Evolutionary conservation across 2,113 vertebrate genomes (phyloP), one percentile per base, ranked within the genome.

Genomic region (Lonchura striata): DNA sequence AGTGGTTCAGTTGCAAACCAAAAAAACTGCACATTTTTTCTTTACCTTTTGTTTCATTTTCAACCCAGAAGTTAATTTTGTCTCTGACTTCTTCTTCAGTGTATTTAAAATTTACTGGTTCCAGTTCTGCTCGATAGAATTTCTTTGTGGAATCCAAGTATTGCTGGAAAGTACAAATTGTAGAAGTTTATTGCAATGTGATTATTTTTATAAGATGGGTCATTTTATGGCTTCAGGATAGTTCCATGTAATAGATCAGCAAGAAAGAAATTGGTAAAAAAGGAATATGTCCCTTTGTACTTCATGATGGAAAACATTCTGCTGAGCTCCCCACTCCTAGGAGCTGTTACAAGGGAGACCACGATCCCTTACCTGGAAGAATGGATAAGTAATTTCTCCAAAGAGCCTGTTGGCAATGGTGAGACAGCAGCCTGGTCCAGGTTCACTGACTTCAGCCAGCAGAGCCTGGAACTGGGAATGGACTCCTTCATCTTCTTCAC

Each of bases 51-150:
- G 98, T 98, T 82, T 97, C 95, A 71, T 77, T 93, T 96, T 97
- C 97, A 91, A 98, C 97, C 98, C 98, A 98, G 81, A 97, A 66
- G 70, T 98, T 98, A 71, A 98, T 98, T 41, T 78, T 65, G 52
- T 95, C 77, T 70, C 97, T 97, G 15, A 96, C 91, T 91, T 97
- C 95, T 90, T 98, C 97, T 24, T 94, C 76, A 42, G 98, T 97
- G 23, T 88, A 71, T 52, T 94, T 88, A 95, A 98, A 97, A 92
- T 98, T 97, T 72, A 97, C 97, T 52, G 94, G 49, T 75, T 98
- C 92, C 22, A 97, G 84, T 33, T 95, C 94, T 68, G 98, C 93
- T 86, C 79, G 77, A 84, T 98, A 98, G 21, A 98, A 44, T 77
- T 97, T 94, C 92, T 98, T 94, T 87, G 96, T 97, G 78, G 97